Evolutionary conservation across 2,113 vertebrate genomes (phyloP), one percentile per base, ranked within the genome.

Genomic region (Mungos mungo): DNA sequence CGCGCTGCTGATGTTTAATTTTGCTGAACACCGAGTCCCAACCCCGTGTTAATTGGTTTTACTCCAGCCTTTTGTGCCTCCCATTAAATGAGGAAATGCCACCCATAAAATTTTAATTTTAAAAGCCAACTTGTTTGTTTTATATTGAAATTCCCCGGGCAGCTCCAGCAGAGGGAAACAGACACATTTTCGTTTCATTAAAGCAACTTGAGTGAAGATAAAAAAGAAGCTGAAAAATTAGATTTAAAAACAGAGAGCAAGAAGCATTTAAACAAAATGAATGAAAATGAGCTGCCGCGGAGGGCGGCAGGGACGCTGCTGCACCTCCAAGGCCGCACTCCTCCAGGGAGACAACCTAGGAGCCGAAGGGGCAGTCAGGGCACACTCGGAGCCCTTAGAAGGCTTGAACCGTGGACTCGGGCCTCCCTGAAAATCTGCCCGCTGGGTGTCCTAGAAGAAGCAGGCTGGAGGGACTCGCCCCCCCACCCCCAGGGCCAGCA

Each of bases 61-160:
- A 98, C 98, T 98, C 98, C 98, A 74, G 2, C 98, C 98, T 98
- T 98, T 98, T 98, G 98, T 98, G 98, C 97, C 79, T 98, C 97
- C 98, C 5, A 95, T 98, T 99, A 98, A 98, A 98, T 92, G 98
- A 98, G 98, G 98, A 99, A 99, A 98, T 88, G 98, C 98, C 98
- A 97, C 98, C 98, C 97, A 98, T 97, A 98, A 98, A 98, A 98
- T 98, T 98, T 98, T 98, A 98, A 98, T 99, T 99, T 98, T 98
- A 98, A 99, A 98, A 99, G 98, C 94, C 1, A 97, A 97, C 98
- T 98, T 98, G 98, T 99, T 99, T 99, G 99, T 98, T 99, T 99
- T 99, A 98, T 98, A 98, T 98, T 98, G 98, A 98, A 98, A 98
- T 98, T 98, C 97, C 98, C 97, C 93, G 77, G 66, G 93, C 98